Evolutionary conservation across 1,140 invertebrate species (phyloP), one percentile per base, ranked within the genome.

Genomic region (Myzus persicae): DNA sequence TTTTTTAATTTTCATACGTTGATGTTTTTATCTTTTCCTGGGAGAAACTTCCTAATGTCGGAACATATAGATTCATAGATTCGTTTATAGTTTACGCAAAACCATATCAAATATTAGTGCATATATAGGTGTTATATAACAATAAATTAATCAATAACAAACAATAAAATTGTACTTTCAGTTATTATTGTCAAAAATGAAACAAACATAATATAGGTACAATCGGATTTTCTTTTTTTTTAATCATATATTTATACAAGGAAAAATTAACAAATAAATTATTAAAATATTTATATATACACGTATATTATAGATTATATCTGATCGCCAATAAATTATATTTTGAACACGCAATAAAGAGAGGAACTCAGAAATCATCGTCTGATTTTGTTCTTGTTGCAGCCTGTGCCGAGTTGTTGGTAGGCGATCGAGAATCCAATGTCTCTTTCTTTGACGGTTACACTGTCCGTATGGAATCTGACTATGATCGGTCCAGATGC

Each of bases 351-450:
- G 46, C 67, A 22, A 76, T 76, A 11, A 42, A 92, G 36, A 82
- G 9, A 85, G 46, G 91, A 51, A 92, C 81, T 84, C 31, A 24
- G 36, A 51, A 44, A 92, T 93, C 81, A 93, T 84, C 91, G 38
- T 93, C 91, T 93, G 46, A 93, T 93, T 31, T 93, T 93, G 81
- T 93, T 93, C 93, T 90, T 93, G 36, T 93, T 94, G 90, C 94
- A 94, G n/a, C 94, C 94, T 3, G 94, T 94, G 31, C 90, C 94
- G 36, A 94, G 44, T 88, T 94, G 94, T 67, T 93, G 93, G 54
- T 94, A 94, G 4, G 46, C 84, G 46, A 94, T 94, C 46, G 92
- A 87, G 31, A 94, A 94, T 9, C 94, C 94, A 44, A 93, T 94
- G 38, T 94, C 94, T n/a, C 84, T 81, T 20, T 94, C 93, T 31